These are phyloP conservation scores for Diaphora mendica DNA, from an alignment of 2,888 invertebrate species.

Conservation along the genomic window DNA sequence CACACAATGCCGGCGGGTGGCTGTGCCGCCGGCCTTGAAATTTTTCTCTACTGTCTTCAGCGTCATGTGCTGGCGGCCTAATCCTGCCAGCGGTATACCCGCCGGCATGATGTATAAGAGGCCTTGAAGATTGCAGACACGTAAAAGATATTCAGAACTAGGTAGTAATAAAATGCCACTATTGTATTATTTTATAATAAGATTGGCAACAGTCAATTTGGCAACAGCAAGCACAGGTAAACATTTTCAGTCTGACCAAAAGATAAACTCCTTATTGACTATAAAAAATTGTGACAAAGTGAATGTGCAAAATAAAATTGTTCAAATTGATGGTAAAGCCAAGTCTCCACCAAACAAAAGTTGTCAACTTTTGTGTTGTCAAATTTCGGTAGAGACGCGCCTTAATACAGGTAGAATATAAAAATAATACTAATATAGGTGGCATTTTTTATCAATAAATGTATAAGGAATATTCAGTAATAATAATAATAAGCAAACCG, in stretches of 20 bases:
- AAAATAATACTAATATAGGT: conserved; percentile 5
- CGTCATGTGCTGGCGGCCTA: too few relatives aligned
- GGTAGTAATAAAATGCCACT: conserved; percentile 39
- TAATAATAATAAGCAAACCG: conserved; percentile 10
- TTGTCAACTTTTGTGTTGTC: too few relatives aligned
- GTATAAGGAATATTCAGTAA: conserved; percentile 8
- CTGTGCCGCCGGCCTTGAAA: too few relatives aligned
- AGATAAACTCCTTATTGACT: conserved; percentile 42
- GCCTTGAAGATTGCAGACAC: background rate
- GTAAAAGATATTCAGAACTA: conserved; percentile 24
- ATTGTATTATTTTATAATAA: conserved; percentile 42
- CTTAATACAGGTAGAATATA: background rate
- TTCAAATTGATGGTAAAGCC: conserved; percentile 28
- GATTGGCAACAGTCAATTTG: conserved; percentile 74
- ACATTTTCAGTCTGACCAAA: conserved; percentile 59
- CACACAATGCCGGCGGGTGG: too few relatives aligned
- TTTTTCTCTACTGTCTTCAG: too few relatives aligned
- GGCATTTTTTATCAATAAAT: conserved; percentile 3
- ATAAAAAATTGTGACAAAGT: conserved; percentile 36
- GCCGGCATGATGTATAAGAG: too few relatives aligned
- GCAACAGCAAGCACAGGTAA: conserved; percentile 68
- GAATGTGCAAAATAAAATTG: conserved; percentile 37
- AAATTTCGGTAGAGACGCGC: too few relatives aligned
- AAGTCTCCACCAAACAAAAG: too few relatives aligned
- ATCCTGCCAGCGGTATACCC: too few relatives aligned